These are phyloP conservation scores for Pteruthius melanotis DNA, from an alignment of 2,113 vertebrate genomes.

Conservation along the genomic window DNA sequence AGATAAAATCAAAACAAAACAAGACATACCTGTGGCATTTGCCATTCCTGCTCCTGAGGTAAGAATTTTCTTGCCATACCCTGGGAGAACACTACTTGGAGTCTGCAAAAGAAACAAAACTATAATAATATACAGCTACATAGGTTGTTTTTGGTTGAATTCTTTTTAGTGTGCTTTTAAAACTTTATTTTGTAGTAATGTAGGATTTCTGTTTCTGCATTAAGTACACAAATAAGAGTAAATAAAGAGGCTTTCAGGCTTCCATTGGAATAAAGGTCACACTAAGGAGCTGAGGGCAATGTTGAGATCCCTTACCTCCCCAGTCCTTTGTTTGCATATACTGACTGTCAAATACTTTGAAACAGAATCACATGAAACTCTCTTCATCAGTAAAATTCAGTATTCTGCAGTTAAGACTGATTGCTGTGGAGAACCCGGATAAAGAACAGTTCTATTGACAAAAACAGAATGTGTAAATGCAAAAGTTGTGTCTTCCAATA, in stretches of 20 bases:
- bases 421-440: neutral
- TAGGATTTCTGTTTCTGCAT: neutral
- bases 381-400: neutral
- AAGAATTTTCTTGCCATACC: neutral
- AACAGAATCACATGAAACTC: neutral
- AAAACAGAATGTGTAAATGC: neutral
- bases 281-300: neutral
- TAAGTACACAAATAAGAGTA: neutral
- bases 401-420: neutral
- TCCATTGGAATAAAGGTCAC: neutral
- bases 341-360: neutral
- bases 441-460: neutral
- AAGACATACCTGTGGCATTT: slow-evolving; percentile 51
- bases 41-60: slow-evolving; percentile 61
- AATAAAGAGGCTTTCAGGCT: neutral
- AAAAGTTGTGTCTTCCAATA: neutral
- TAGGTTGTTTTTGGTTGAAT: neutral
- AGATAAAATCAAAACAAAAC: neutral
- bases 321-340: neutral
- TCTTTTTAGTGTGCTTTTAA: neutral
- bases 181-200: neutral
- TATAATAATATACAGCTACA: accelerated
- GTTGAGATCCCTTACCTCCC: neutral
- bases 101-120: neutral
- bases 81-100: neutral